Evolutionary conservation across 2,797 vertebrate species (phyloP).

Genomic region (Ispidina lecontei): DNA sequence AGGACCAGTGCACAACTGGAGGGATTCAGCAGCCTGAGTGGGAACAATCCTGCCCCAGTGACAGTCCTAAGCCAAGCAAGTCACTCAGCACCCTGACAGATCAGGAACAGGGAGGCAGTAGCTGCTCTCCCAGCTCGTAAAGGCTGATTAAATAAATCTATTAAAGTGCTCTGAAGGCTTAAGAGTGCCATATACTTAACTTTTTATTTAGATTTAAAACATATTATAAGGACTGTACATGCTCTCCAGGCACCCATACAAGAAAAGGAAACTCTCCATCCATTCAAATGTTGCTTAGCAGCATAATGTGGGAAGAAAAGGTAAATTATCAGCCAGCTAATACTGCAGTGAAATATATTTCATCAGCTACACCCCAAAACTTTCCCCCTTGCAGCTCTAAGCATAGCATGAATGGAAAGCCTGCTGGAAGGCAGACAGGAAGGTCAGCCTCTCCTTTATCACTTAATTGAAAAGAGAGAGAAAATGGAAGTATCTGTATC

Average conservation of each 20-base stretch:
- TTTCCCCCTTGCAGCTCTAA: neutral
- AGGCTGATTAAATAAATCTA: slow-evolving; percentile 54
- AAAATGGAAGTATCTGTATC: neutral
- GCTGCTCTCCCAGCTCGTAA: slow-evolving; percentile 23
- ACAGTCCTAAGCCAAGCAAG: neutral
- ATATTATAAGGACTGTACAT: neutral
- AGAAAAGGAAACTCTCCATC: slow-evolving; percentile 24
- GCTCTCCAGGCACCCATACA: slow-evolving; percentile 44
- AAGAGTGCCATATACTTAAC: slow-evolving; percentile 18
- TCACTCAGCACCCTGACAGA: neutral
- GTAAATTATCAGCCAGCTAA: slow-evolving; percentile 26
- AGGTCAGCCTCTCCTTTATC: neutral
- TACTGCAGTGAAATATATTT: neutral
- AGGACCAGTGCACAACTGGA: accelerated
- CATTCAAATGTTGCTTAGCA: slow-evolving; percentile 35
- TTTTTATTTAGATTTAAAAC: slow-evolving; percentile 61
- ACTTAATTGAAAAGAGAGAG: neutral
- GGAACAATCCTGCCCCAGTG: neutral
- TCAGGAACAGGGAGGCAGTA: neutral
- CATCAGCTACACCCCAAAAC: neutral
- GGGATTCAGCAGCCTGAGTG: accelerated
- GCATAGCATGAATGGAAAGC: neutral
- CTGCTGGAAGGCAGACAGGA: neutral
- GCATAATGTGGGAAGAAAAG: neutral
- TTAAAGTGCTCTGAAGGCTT: slow-evolving; percentile 18